Evolutionary conservation across 2,113 vertebrate species (phyloP).

Genomic region (Halichoeres trimaculatus): DNA sequence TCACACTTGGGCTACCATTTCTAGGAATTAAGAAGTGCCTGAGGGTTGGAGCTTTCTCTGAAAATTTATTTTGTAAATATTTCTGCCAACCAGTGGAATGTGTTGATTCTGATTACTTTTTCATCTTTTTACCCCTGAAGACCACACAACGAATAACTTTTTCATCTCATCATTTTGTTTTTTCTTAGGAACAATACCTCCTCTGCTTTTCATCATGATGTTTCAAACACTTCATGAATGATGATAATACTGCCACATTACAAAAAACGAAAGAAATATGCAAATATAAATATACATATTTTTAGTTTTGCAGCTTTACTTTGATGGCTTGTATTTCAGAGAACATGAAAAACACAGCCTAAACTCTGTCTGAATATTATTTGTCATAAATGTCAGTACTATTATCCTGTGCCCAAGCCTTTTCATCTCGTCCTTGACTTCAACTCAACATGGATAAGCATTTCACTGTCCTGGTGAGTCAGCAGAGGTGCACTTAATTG

Average conservation of each 20-base stretch:
- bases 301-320: background rate
- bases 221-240: too few relatives aligned
- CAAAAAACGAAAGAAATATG: too few relatives aligned
- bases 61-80: background rate
- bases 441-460: slow-evolving; percentile 21
- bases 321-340: background rate
- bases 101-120: too few relatives aligned
- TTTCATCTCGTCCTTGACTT: slow-evolving; percentile 20
- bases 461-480: slow-evolving; percentile 43
- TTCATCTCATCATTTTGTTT: too few relatives aligned
- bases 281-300: too few relatives aligned
- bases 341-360: background rate
- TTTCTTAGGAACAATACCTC: too few relatives aligned
- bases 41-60: background rate
- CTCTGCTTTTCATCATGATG: too few relatives aligned
- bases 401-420: background rate
- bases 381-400: background rate
- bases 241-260: too few relatives aligned
- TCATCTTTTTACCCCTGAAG: too few relatives aligned
- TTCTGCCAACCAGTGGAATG: background rate
- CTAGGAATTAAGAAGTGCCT: background rate
- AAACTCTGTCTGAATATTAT: background rate
- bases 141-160: too few relatives aligned
- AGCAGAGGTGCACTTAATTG: slow-evolving; percentile 59
- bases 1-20: background rate